Evolutionary conservation across 2,797 vertebrate genomes (phyloP).

Genomic region (Leptatherina wallacei): DNA sequence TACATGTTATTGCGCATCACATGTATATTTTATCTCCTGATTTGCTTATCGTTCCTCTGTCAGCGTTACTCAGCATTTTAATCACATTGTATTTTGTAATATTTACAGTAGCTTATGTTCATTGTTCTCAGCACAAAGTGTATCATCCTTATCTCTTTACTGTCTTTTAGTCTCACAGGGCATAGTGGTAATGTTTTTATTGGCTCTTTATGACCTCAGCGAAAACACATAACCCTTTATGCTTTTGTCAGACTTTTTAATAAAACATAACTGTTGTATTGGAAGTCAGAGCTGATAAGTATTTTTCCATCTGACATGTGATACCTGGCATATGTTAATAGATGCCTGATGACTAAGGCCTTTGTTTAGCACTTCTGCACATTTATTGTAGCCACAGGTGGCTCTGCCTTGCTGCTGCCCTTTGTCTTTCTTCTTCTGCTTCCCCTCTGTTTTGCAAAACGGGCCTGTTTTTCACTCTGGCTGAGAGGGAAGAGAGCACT

Average conservation of each 20-base stretch:
- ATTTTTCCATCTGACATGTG: slow-evolving; percentile 62
- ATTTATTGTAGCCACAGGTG: slow-evolving; percentile 68
- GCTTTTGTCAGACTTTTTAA: not conserved
- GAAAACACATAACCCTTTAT: not conserved
- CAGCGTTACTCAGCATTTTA: not conserved
- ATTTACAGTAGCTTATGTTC: not conserved
- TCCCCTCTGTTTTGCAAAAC: slow-evolving; percentile 55
- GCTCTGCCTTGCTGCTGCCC: slow-evolving; percentile 34
- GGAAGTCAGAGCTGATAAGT: slow-evolving; percentile 32
- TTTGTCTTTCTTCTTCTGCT: slow-evolving; percentile 25
- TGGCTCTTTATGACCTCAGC: not conserved
- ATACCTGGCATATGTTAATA: slow-evolving; percentile 47
- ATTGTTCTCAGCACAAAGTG: not conserved
- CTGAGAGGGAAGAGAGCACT: slow-evolving; percentile 63
- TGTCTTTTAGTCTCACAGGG: not conserved
- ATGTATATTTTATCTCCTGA: slow-evolving; percentile 1
- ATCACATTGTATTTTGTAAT: not conserved
- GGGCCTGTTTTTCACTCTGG: slow-evolving; percentile 55
- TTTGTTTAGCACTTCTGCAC: slow-evolving; percentile 60
- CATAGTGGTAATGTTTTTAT: not conserved
- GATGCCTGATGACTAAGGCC: slow-evolving; percentile 41
- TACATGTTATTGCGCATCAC: not conserved
- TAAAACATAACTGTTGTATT: not conserved
- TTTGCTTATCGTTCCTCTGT: not conserved
- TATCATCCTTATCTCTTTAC: not conserved